Evolutionary conservation across 2,113 vertebrate species (phyloP).

Genomic region (Phaetusa simplex): DNA sequence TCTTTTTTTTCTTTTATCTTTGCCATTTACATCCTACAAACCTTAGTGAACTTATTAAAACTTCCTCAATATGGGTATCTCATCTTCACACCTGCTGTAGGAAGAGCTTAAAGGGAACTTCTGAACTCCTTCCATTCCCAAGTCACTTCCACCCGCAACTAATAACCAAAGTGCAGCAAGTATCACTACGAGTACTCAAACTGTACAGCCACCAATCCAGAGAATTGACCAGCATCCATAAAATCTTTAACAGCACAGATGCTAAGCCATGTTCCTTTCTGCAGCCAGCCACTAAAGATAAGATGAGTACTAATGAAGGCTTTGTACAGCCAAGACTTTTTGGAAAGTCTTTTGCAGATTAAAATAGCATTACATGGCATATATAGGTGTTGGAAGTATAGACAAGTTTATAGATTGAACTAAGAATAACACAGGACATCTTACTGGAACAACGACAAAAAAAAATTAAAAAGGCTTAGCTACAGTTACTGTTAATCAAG

Average conservation of each 20-base stretch:
- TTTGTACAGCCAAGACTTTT: background rate
- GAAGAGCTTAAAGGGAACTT: background rate
- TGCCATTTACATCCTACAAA: background rate
- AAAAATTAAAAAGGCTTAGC: background rate
- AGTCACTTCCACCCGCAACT: background rate
- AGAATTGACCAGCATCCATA: background rate
- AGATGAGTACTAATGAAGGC: background rate
- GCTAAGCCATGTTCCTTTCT: background rate
- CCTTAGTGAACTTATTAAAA: background rate
- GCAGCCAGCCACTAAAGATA: background rate
- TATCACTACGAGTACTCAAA: background rate
- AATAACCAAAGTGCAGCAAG: background rate
- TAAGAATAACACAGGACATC: background rate
- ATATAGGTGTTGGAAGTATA: background rate
- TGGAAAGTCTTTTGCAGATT: background rate
- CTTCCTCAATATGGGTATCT: background rate
- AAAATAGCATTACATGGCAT: background rate
- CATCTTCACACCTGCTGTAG: background rate
- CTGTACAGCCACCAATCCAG: background rate
- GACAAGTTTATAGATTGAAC: background rate
- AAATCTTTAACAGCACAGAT: background rate
- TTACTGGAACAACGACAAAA: background rate
- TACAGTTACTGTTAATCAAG: background rate
- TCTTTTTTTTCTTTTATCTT: background rate
- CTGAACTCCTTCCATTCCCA: background rate